Conservation (phyloP, 1,140 invertebrate genomes). For the Bradynema listronoti region DNA sequence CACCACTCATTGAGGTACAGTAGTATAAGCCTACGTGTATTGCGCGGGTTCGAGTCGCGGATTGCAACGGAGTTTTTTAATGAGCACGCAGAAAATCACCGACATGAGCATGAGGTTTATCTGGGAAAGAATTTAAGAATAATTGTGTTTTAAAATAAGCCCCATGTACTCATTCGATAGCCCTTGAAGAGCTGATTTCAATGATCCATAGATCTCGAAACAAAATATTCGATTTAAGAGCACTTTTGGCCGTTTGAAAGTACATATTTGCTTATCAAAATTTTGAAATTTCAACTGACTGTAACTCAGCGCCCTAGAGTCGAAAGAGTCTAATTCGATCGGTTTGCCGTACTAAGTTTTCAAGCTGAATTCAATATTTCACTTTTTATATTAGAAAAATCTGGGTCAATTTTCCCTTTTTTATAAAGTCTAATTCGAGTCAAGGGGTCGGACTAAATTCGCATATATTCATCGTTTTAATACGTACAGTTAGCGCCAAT, state of each 20-base stretch:
- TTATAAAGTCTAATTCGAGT: no score
- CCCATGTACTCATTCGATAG: no score
- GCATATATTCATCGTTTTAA: background rate
- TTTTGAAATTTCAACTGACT: no score
- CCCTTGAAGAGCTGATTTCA: no score
- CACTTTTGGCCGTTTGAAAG: no score
- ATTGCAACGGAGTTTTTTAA: conserved; percentile 18
- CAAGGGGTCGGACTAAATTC: background rate
- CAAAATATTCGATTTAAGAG: no score
- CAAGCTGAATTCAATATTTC: background rate
- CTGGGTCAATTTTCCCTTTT: no score
- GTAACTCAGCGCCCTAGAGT: no score
- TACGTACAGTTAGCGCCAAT: conserved; percentile 6
- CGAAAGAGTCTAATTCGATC: no score
- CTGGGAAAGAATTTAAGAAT: background rate
- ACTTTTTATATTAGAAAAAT: background rate
- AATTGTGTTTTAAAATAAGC: background rate
- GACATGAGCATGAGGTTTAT: conserved; percentile 18
- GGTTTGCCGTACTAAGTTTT: background rate
- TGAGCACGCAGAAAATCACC: conserved; percentile 7
- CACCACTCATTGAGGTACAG: no score
- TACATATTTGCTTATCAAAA: no score
- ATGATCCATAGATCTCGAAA: no score
- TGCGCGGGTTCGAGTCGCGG: conserved; percentile 13
- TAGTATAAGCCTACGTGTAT: conserved; percentile 12